These are phyloP conservation scores for Metellina segmentata DNA, from an alignment of 2,888 invertebrate genomes.

Conservation along the genomic window DNA sequence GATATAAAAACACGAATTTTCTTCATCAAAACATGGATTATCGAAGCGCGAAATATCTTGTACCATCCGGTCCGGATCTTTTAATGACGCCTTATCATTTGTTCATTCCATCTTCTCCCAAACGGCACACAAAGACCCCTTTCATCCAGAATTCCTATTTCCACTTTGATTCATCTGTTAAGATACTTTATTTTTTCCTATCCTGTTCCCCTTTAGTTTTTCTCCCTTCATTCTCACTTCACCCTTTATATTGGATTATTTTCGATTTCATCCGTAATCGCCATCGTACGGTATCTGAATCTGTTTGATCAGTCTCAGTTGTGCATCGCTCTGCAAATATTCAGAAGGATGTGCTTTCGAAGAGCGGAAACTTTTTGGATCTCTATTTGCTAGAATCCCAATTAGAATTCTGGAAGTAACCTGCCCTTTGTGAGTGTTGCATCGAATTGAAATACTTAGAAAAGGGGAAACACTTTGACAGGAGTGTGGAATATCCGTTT, in stretches of 20 bases:
- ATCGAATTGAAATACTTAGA: not conserved
- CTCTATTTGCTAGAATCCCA: not conserved
- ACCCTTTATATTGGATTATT: not conserved
- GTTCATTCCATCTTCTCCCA: not conserved
- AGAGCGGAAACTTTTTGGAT: conserved; percentile 16
- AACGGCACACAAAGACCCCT: not conserved
- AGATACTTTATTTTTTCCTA: conserved; percentile 40
- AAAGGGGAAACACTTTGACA: not conserved
- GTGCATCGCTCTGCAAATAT: conserved; percentile 55
- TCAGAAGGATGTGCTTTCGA: conserved; percentile 32
- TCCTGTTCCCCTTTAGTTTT: not conserved
- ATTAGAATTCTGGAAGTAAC: conserved; percentile 45
- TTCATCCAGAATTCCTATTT: conserved; percentile 20
- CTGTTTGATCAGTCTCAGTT: conserved; percentile 28
- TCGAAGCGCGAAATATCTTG: conserved; percentile 21
- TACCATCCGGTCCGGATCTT: conserved; percentile 17
- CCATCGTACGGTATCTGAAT: conserved; percentile 6
- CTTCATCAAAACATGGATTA: not conserved
- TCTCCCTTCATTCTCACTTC: not conserved
- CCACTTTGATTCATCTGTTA: conserved; percentile 48
- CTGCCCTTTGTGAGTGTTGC: not conserved
- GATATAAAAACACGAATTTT: not conserved
- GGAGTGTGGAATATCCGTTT: not conserved
- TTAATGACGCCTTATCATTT: not conserved
- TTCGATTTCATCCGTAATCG: conserved; percentile 25